Conservation (phyloP, 2,113 vertebrate species). For the Hyaena hyaena region DNA sequence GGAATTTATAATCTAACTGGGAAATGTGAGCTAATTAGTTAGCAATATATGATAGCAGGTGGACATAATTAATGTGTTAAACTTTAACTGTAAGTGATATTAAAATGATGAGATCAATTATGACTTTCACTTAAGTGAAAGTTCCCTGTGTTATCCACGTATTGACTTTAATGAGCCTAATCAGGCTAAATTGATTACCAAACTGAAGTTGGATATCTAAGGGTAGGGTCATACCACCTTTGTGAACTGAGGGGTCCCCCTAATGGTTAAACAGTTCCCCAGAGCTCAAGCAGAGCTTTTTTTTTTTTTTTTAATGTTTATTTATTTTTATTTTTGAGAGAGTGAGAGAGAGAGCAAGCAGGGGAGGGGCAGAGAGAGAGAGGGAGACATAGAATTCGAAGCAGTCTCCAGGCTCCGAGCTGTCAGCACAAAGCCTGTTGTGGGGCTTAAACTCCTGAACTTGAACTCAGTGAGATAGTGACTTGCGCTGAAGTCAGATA, state of each 20-base stretch:
- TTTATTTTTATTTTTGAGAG: no score
- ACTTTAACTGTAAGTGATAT: background rate
- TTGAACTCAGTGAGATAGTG: no score
- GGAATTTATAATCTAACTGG: background rate
- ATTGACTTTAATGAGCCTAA: background rate
- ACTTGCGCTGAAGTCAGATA: no score
- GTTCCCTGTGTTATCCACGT: background rate
- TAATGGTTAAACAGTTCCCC: background rate
- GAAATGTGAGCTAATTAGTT: slow-evolving; percentile 5
- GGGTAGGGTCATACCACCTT: background rate
- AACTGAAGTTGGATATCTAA: background rate
- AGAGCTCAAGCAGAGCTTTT: background rate
- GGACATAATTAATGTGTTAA: background rate
- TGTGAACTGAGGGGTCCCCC: background rate
- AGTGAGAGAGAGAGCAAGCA: no score
- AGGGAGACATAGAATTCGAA: no score
- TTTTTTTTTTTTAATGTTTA: background rate
- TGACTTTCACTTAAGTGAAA: background rate
- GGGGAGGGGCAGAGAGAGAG: no score
- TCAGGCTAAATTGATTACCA: background rate
- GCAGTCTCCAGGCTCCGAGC: no score
- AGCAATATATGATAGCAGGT: background rate
- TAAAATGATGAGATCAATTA: background rate
- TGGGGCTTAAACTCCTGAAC: no score
- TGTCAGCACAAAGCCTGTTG: no score